A percentile compares a stretch with the other conserved stretches of the same genome.
Conservation (phyloP, 2,113 vertebrate species). For the Peromyscus leucopus region DNA sequence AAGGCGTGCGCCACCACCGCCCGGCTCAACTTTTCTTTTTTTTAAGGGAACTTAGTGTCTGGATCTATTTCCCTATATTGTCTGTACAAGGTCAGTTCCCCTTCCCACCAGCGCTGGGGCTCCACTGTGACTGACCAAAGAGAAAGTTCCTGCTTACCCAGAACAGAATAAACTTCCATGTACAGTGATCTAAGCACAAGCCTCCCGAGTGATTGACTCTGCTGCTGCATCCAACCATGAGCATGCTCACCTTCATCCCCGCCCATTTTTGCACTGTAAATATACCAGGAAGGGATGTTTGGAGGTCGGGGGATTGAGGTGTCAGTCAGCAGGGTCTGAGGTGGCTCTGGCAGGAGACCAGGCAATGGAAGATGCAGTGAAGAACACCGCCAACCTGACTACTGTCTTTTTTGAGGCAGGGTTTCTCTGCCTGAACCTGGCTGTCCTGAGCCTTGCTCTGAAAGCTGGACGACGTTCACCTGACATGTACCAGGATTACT, state of each 20-base stretch:
- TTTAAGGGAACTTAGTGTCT: not conserved
- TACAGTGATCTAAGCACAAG: not conserved
- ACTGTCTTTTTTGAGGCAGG: not conserved
- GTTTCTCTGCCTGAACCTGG: not conserved
- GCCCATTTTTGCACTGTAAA: not conserved
- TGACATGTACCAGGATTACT: not conserved
- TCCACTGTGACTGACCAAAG: not conserved
- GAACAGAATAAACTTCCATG: not conserved
- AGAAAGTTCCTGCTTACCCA: not conserved
- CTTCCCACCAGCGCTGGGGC: not conserved
- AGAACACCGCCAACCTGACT: not conserved
- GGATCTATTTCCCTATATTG: not conserved
- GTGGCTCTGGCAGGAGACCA: not conserved
- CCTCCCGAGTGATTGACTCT: not conserved
- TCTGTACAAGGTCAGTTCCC: not conserved
- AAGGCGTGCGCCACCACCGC: too few species aligned
- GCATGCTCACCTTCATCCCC: not conserved
- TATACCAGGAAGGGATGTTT: not conserved
- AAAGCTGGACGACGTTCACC: too few species aligned
- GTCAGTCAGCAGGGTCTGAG: not conserved
- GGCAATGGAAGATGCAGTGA: not conserved
- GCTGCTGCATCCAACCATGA: not conserved
- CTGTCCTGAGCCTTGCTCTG: not conserved
- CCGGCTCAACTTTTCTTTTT: too few species aligned
- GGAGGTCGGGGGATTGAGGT: not conserved